Evolutionary conservation across 2,888 invertebrate genomes (phyloP).

Genomic region (Ashinkailepas kermadecensis): DNA sequence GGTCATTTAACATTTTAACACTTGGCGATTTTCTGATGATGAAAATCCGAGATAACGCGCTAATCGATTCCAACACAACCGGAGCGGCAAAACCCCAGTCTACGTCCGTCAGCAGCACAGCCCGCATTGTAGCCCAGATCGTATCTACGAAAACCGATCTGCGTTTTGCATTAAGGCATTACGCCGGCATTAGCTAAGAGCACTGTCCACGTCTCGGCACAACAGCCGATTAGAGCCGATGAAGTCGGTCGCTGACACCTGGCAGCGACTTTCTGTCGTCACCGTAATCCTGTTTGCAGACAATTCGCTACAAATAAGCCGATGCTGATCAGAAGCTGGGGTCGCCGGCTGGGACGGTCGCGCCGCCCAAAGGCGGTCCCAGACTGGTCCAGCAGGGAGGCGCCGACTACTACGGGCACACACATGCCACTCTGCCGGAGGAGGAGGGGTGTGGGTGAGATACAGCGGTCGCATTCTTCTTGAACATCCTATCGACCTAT

Average conservation of each 20-base stretch:
- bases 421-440: too few relatives aligned
- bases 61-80: conserved; percentile 15
- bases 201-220: background rate
- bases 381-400: too few relatives aligned
- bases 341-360: too few relatives aligned
- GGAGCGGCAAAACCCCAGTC: background rate
- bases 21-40: conserved; percentile 1
- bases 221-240: background rate
- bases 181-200: background rate
- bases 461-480: too few relatives aligned
- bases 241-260: background rate
- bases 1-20: background rate
- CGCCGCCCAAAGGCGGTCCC: too few relatives aligned
- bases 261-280: background rate
- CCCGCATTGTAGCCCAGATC: background rate
- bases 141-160: background rate
- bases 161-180: conserved; percentile 7
- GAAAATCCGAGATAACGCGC: background rate
- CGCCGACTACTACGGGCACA: too few relatives aligned
- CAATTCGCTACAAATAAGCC: background rate
- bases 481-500: too few relatives aligned
- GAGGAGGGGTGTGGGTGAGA: background rate
- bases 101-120: background rate
- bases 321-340: background rate
- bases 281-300: conserved; percentile 14